Evolutionary conservation across 2,797 vertebrate genomes (phyloP), one percentile per base, ranked within the genome.

Genomic region (Schizopygopsis pylzovi): DNA sequence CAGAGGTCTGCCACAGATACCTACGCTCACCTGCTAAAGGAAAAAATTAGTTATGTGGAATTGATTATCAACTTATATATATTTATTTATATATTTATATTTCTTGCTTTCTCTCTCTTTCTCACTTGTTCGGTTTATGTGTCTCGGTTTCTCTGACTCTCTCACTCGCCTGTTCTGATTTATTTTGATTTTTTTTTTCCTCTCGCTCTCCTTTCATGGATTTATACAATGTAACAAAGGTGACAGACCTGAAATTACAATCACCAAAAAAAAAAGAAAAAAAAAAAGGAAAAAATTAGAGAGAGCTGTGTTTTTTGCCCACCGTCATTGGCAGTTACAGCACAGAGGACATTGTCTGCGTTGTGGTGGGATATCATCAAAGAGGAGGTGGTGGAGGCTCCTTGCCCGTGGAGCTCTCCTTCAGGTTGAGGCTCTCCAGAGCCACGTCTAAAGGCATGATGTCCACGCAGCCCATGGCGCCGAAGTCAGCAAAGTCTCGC

Each of bases 361-460:
- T 92, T 96, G 94, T 95, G 96, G 95, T 95, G 95, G 95, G 96
- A 96, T 96, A 96, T 95, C 97, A 99, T 99, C 98, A 99, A 99
- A 99, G 98, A 98, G 98, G 98, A 95, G 98, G 97, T 94, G 98
- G 97, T 92, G 98, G 98, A 96, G 97, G 98, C 97, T 98, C 97
- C 83, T 97, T 97, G 95, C 96, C 96, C 93, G 95, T 96, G 96
- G 96, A 97, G 97, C 94, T 96, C 97, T 99, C 98, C 95, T 96
- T 95, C 92, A 99, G 96, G 96, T 98, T 98, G 93, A 99, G 98
- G 94, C 97, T 98, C 96, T 99, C 98, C 97, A 99, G 94, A 93
- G 98, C 98, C 97, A 99, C 98, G 94, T 99, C 98, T 96, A 99
- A 96, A 97, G 98, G 97, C 98, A 99, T 99, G 96, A 99, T 97